Conservation (phyloP, 2,113 vertebrate genomes). For the Hippopotamus amphibius region DNA sequence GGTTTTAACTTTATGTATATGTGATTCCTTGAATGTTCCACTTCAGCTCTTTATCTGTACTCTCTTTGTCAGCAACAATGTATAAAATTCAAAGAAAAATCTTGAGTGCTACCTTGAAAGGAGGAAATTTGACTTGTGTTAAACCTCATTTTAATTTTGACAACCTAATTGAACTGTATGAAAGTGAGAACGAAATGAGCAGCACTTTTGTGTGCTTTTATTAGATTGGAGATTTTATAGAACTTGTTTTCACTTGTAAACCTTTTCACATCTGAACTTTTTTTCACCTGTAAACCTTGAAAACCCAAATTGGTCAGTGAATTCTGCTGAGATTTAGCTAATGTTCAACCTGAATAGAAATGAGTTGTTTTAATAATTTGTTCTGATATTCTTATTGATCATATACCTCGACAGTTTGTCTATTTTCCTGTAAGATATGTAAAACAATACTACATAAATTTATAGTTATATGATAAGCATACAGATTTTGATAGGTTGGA, state of each 20-base stretch:
- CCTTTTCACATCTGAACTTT: slow-evolving; percentile 62
- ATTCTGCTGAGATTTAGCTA: neutral
- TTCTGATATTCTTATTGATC: neutral
- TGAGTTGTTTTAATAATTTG: neutral
- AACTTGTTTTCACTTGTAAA: slow-evolving; percentile 46
- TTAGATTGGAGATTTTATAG: slow-evolving; percentile 45
- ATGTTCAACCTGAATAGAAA: neutral
- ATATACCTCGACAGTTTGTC: neutral
- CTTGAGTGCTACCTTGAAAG: slow-evolving; percentile 35
- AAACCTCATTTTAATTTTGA: slow-evolving; percentile 70
- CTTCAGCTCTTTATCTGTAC: neutral
- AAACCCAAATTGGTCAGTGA: slow-evolving; percentile 5
- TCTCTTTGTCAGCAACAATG: slow-evolving; percentile 7
- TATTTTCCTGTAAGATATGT: neutral
- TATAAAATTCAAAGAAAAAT: slow-evolving; percentile 59
- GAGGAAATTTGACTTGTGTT: slow-evolving; percentile 63
- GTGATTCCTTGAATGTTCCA: neutral
- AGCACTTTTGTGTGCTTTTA: slow-evolving; percentile 44
- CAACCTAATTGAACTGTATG: slow-evolving; percentile 71
- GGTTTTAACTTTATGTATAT: neutral
- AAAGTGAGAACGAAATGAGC: slow-evolving; percentile 68
- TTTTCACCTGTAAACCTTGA: slow-evolving; percentile 44
- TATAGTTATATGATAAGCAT: neutral
- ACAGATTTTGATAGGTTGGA: neutral
- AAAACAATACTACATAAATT: neutral